Conservation (phyloP, 2,797 vertebrate species). For the Remorina albescens region DNA sequence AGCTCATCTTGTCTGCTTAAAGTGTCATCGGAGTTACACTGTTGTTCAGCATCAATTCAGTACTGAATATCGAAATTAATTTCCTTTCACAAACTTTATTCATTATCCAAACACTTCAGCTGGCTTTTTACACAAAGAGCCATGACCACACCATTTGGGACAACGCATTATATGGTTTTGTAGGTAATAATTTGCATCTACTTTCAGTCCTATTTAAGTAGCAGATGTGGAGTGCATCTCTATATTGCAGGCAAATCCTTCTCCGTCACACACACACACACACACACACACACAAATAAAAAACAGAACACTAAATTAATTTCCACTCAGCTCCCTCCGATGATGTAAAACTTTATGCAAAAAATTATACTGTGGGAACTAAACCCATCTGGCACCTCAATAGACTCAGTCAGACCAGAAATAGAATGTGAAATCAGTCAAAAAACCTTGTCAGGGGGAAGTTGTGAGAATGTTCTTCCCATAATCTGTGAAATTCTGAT, state of each 20-base stretch:
- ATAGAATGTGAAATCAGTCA: conserved; percentile 47
- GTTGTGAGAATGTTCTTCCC: conserved; percentile 22
- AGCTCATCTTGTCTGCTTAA: background rate
- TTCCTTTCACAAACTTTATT: background rate
- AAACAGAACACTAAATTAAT: conserved; percentile 6
- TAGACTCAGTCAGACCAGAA: conserved; percentile 36
- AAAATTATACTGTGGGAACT: conserved; percentile 30
- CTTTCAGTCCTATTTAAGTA: conserved; percentile 28
- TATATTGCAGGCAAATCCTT: conserved; percentile 9
- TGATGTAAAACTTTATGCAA: conserved; percentile 35
- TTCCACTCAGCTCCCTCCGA: conserved; percentile 18
- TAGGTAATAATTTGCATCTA: conserved; percentile 49
- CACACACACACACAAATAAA: no score
- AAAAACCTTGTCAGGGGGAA: conserved; percentile 32
- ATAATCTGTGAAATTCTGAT: conserved; percentile 29
- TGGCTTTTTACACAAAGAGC: background rate
- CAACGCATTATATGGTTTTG: conserved; percentile 26
- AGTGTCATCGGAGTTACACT: background rate
- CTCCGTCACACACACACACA: no score
- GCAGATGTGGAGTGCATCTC: conserved; percentile 35
- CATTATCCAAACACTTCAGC: background rate
- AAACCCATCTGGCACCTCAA: conserved; percentile 42
- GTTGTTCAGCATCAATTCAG: background rate
- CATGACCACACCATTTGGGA: background rate
- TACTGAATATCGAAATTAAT: background rate